A percentile compares a stretch with the other conserved stretches of the same genome.
Conservation (phyloP, 2,113 vertebrate species). For the Toxotes chatareus region DNA sequence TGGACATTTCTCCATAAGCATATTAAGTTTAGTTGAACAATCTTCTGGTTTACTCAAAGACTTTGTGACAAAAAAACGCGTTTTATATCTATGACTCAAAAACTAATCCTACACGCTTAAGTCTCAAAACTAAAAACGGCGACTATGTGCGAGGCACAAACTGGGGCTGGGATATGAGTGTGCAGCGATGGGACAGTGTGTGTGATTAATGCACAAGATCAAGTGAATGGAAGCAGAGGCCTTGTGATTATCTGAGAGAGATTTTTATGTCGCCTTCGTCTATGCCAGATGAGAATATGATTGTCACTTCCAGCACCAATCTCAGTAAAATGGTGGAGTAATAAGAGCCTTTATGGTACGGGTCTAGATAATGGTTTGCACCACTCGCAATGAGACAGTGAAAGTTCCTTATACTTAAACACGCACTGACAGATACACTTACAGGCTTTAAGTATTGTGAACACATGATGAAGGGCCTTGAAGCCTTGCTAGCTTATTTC, state of each 20-base stretch:
- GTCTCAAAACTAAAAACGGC: background rate
- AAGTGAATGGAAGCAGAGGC: slow-evolving; percentile 9
- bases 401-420: slow-evolving; percentile 46
- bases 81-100: background rate
- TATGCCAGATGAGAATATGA: slow-evolving; percentile 16
- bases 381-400: slow-evolving; percentile 13
- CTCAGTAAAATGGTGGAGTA: slow-evolving; percentile 41
- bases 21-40: background rate
- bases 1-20: background rate
- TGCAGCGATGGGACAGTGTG: background rate
- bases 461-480: slow-evolving; percentile 52
- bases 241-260: background rate
- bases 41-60: background rate
- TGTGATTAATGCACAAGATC: slow-evolving; percentile 35
- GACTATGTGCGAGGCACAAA: background rate
- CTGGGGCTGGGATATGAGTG: background rate
- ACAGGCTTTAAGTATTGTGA: slow-evolving; percentile 33
- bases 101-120: background rate
- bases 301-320: slow-evolving; percentile 32
- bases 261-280: background rate
- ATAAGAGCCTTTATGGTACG: slow-evolving; percentile 39
- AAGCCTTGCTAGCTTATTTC: slow-evolving; percentile 50
- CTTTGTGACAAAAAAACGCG: background rate
- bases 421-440: slow-evolving; percentile 45
- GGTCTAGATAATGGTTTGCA: slow-evolving; percentile 29